A percentile compares a stretch with the other conserved stretches of the same genome.
phyloP scores from a whole-genome alignment of 2,113 vertebrate species.

The Python bivittatus region DNA sequence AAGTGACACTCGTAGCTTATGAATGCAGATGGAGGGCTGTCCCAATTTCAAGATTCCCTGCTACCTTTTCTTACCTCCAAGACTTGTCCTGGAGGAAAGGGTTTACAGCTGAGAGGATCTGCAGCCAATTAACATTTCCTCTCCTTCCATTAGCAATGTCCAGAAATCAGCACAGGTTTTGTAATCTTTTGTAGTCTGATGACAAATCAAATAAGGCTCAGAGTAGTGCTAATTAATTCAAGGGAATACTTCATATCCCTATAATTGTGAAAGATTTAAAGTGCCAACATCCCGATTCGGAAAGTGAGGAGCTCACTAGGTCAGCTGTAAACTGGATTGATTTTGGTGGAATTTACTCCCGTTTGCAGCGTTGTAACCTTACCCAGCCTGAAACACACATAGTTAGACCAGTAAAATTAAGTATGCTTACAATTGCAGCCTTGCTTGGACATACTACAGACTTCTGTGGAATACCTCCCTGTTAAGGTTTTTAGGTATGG shows the following conservation, averaged over 20 bases:
- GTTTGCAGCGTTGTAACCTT: neutral
- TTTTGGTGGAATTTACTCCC: neutral
- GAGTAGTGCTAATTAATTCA: neutral
- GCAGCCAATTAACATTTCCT: neutral
- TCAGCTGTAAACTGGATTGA: too few relatives aligned
- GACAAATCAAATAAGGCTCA: neutral
- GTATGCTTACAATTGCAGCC: neutral
- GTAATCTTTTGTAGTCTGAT: neutral
- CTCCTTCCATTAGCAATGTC: neutral
- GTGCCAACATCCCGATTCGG: neutral
- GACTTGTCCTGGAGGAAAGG: neutral
- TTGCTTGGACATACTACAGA: neutral
- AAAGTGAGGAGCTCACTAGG: neutral
- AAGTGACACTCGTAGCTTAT: neutral
- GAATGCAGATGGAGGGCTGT: neutral
- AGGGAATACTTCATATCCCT: neutral
- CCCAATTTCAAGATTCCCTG: neutral
- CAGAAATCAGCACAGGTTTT: neutral
- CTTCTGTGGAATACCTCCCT: neutral
- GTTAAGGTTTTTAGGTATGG: neutral
- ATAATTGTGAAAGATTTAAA: neutral
- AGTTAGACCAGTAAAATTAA: neutral
- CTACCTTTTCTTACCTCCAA: neutral
- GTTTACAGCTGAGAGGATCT: neutral
- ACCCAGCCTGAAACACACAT: neutral